phyloP scores from a whole-genome alignment of 2,888 invertebrate genomes.

The Orthosia cruda region DNA sequence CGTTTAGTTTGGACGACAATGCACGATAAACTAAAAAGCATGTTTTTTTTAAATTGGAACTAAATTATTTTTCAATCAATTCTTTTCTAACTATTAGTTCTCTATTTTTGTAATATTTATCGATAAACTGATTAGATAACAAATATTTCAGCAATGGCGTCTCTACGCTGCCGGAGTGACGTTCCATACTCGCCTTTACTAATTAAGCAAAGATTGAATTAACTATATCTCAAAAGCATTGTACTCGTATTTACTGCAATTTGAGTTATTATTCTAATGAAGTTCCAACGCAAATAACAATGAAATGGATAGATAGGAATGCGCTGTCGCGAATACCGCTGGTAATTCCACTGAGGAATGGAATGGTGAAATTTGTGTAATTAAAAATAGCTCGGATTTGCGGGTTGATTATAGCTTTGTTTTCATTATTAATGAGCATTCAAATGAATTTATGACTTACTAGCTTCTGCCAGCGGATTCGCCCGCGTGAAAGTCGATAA shows the following conservation, averaged over 20 bases:
- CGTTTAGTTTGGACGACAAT: no score
- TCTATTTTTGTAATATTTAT: no score
- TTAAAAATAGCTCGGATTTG: constrained; percentile 17
- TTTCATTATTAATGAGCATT: not conserved
- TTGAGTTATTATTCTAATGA: constrained; percentile 17
- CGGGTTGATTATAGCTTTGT: constrained; percentile 5
- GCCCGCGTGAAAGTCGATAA: no score
- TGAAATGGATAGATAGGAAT: not conserved
- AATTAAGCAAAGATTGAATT: constrained; percentile 7
- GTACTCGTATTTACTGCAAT: constrained; percentile 4
- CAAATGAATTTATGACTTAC: not conserved
- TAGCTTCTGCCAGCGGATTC: no score
- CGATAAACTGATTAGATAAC: no score
- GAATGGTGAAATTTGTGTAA: constrained; percentile 13
- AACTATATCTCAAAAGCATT: not conserved
- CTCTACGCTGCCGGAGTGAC: not conserved
- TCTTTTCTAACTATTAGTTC: no score
- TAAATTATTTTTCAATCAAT: no score
- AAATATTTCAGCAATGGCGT: no score
- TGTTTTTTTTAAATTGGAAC: no score
- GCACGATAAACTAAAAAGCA: no score
- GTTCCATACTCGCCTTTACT: not conserved
- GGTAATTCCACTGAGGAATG: not conserved
- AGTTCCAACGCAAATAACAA: constrained; percentile 5
- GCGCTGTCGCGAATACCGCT: not conserved